These are phyloP conservation scores for Caracal caracal DNA, from an alignment of 2,113 vertebrate genomes.

Conservation along the genomic window DNA sequence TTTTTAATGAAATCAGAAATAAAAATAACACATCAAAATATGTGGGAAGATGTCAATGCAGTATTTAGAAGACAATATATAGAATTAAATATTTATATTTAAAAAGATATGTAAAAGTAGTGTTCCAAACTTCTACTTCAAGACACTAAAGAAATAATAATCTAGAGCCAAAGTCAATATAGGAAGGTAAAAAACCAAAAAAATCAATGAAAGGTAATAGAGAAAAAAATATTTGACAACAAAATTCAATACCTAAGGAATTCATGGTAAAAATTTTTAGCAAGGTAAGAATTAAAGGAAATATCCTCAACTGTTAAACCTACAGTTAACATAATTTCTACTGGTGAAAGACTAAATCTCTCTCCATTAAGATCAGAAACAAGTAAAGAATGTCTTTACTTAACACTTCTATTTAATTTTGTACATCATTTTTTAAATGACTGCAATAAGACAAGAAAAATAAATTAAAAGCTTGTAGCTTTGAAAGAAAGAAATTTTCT, in stretches of 20 bases:
- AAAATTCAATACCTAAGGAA: background rate
- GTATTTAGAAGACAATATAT: background rate
- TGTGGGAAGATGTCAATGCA: background rate
- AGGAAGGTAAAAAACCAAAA: background rate
- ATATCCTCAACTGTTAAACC: background rate
- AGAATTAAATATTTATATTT: background rate
- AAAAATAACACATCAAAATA: background rate
- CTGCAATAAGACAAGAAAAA: background rate
- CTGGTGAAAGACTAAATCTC: background rate
- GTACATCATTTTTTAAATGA: background rate
- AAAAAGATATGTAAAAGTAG: background rate
- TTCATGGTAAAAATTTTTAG: background rate
- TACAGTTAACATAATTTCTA: background rate
- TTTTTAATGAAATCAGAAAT: background rate
- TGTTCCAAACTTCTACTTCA: background rate
- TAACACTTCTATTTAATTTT: background rate
- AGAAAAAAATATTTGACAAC: background rate
- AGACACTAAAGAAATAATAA: background rate
- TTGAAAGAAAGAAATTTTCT: background rate
- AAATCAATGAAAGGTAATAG: background rate
- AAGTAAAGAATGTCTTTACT: background rate
- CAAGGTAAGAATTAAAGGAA: background rate
- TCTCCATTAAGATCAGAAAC: background rate
- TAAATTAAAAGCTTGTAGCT: background rate
- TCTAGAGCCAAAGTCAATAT: background rate